Evolutionary conservation across 2,113 vertebrate species (phyloP).

Genomic region (Desmodus rotundus): DNA sequence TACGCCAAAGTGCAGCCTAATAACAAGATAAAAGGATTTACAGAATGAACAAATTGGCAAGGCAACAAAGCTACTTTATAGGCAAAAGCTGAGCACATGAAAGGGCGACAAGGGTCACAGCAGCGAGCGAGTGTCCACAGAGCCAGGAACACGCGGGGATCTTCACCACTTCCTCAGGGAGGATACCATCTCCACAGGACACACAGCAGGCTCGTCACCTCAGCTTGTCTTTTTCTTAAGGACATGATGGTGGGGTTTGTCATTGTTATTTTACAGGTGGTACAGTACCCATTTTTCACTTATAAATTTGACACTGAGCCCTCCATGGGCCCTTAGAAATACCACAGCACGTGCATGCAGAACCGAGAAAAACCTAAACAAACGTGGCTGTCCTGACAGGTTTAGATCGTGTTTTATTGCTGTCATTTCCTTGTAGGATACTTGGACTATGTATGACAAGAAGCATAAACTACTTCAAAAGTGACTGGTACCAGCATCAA

Average conservation of each 20-base stretch:
- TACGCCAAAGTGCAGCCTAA: slow-evolving; percentile 78
- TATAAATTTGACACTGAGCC: neutral
- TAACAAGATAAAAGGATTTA: slow-evolving; percentile 77
- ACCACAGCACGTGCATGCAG: neutral
- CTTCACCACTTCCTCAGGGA: neutral
- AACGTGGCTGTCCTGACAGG: neutral
- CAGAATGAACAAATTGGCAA: slow-evolving; percentile 67
- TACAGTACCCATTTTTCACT: neutral
- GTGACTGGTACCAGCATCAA: neutral
- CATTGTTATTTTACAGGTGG: neutral
- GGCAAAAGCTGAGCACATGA: slow-evolving; percentile 22
- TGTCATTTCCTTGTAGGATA: neutral
- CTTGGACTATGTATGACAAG: neutral
- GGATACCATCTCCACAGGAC: neutral
- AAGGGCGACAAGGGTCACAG: neutral
- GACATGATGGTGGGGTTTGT: neutral
- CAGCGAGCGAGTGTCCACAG: neutral
- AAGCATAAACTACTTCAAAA: slow-evolving; percentile 8
- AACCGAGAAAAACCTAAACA: neutral
- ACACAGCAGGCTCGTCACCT: neutral
- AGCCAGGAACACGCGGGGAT: neutral
- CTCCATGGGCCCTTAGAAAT: neutral
- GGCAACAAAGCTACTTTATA: slow-evolving; percentile 52
- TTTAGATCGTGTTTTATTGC: neutral
- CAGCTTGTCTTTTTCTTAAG: neutral